A percentile compares a stretch with the other conserved stretches of the same genome.
Conservation (phyloP, 1,140 invertebrate genomes). For the Bacillus rossius region DNA sequence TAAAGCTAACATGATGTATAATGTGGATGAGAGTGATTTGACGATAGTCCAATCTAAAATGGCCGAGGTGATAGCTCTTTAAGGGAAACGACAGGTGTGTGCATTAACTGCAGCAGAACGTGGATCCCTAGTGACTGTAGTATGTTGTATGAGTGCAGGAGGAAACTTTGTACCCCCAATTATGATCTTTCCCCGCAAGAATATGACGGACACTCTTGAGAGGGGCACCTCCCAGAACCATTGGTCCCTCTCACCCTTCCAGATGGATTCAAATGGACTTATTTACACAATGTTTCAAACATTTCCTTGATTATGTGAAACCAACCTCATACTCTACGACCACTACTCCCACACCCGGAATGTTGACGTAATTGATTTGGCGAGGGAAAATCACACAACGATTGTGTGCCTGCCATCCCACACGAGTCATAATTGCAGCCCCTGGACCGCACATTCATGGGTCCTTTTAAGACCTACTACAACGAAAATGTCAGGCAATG, state of each 20-base stretch:
- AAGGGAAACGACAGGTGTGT: slow-evolving; percentile 28
- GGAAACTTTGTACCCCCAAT: slow-evolving; percentile 32
- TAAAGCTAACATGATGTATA: slow-evolving; percentile 23
- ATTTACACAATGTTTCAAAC: slow-evolving; percentile 36
- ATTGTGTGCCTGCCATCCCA: slow-evolving; percentile 36
- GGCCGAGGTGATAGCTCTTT: slow-evolving; percentile 27
- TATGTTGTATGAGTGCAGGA: slow-evolving; percentile 32
- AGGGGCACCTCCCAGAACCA: slow-evolving; percentile 23
- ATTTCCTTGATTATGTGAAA: slow-evolving; percentile 29
- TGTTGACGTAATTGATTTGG: slow-evolving; percentile 16
- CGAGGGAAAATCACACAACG: slow-evolving; percentile 22
- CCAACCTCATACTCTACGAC: slow-evolving; percentile 4
- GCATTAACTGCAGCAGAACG: slow-evolving; percentile 29
- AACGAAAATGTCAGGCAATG: no score
- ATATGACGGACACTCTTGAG: slow-evolving; percentile 20
- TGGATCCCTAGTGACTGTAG: slow-evolving; percentile 34
- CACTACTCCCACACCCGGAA: slow-evolving; percentile 5
- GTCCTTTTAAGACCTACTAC: slow-evolving; percentile 35
- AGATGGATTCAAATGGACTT: slow-evolving; percentile 35
- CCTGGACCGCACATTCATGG: slow-evolving; percentile 37
- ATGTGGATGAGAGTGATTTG: slow-evolving; percentile 20
- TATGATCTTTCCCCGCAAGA: slow-evolving; percentile 33
- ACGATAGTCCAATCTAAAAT: slow-evolving; percentile 31
- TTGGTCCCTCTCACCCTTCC: slow-evolving; percentile 24
- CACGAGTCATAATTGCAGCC: slow-evolving; percentile 38